Evolutionary conservation across 2,113 vertebrate species (phyloP), one percentile per base, ranked within the genome.

Genomic region (Epinephelus fuscoguttatus): DNA sequence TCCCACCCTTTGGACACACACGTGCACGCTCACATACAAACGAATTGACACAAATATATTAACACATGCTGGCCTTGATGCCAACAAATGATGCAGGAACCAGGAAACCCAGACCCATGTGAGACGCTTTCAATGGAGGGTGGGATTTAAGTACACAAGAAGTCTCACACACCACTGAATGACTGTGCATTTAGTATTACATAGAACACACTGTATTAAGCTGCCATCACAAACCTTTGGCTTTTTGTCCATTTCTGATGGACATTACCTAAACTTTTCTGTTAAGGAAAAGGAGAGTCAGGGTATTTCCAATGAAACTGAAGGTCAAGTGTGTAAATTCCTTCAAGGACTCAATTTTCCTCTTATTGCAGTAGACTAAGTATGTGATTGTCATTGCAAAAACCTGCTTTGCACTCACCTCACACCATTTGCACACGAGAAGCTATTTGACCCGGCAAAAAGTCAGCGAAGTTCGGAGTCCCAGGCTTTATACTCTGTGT

Each of bases 1-100:
- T 91, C 90, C 94, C 94, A 92, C 94, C 94, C 95, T 90, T 66
- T 23, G 37, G 88, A 91, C 86, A 83, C 80, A 74, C 61, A 52
- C 62, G 12, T 70, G 64, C 57, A 78, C 82, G 55, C 81, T 63
- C 56, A 83, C 79, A 81, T 75, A 53, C 67, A 75, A 78, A 70
- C 70, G 49, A 47, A 83, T 14, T 59, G 53, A 75, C 69, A 61
- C 60, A 14, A 71, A 37, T 78, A 72, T 78, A 84, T 66, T 70
- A 82, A 69, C 84, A 77, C 87, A 89, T 3, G 40, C 66, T 2
- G 66, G 75, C 57, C 52, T 79, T 15, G 68, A 70, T 88, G 80
- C 78, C 88, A 85, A 77, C 67, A 80, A 86, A 83, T 80, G 79
- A 86, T 88, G 82, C 89, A 88, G 89, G 89, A 90, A 87, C 78